Evolutionary conservation across 2,797 vertebrate genomes (phyloP).

Genomic region (Numenius phaeopus): DNA sequence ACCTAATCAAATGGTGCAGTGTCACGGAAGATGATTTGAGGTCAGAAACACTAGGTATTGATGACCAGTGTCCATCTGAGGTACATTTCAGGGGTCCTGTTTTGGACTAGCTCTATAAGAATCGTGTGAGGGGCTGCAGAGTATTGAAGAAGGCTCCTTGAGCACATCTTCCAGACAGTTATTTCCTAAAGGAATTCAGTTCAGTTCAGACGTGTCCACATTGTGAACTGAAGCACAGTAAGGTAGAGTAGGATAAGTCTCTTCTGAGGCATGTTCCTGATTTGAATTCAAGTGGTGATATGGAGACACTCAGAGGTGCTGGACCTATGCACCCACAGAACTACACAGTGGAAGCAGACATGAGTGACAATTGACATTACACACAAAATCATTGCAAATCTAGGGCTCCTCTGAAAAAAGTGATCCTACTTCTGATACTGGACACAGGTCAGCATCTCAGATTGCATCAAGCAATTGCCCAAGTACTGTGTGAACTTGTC

Average conservation of each 20-base stretch:
- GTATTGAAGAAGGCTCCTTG: neutral
- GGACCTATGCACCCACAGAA: neutral
- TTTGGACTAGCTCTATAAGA: neutral
- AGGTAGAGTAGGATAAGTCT: neutral
- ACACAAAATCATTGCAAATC: neutral
- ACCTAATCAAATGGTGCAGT: neutral
- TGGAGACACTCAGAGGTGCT: neutral
- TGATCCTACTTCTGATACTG: neutral
- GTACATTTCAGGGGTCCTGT: neutral
- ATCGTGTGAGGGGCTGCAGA: neutral
- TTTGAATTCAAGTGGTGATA: neutral
- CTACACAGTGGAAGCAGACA: neutral
- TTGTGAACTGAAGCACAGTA: neutral
- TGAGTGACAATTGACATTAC: neutral
- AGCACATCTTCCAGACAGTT: neutral
- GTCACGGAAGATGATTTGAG: neutral
- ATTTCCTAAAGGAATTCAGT: neutral
- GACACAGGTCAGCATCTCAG: neutral
- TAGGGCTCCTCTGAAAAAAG: neutral
- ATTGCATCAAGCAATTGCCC: neutral
- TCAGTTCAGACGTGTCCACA: neutral
- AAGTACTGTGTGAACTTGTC: neutral
- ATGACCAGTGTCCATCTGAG: neutral
- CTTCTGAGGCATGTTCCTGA: fast-evolving
- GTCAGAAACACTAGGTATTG: neutral